Percentiles rank a stretch among this genome's conserved stretches.
These are phyloP conservation scores for Cossypha heuglini DNA, from an alignment of 2,797 vertebrate species.

Conservation along the genomic window DNA sequence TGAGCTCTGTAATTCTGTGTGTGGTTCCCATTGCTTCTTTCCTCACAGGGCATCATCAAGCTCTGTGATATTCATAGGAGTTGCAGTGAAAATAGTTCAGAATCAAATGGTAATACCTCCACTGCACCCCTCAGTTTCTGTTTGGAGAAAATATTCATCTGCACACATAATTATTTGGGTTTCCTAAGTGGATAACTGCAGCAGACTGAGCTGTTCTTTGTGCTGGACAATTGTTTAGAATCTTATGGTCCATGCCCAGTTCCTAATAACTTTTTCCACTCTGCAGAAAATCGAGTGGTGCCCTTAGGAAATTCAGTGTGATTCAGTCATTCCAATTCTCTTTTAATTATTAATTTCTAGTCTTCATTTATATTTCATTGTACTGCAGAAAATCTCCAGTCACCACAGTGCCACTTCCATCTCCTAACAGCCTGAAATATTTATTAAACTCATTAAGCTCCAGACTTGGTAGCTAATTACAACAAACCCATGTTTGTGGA, in stretches of 20 bases:
- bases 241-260: slow-evolving; percentile 5
- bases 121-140: not conserved
- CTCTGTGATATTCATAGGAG: not conserved
- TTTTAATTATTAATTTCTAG: slow-evolving; percentile 42
- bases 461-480: slow-evolving; percentile 61
- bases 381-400: not conserved
- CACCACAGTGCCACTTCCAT: not conserved
- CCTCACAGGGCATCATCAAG: not conserved
- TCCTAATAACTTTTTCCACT: slow-evolving; percentile 32
- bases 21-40: not conserved
- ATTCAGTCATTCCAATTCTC: not conserved
- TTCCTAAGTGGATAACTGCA: not conserved
- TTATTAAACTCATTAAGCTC: slow-evolving; percentile 61
- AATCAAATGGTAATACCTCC: not conserved
- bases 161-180: not conserved
- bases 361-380: slow-evolving; percentile 14
- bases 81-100: not conserved
- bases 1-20: not conserved
- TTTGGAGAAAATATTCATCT: not conserved
- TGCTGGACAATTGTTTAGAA: not conserved
- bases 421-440: slow-evolving; percentile 40
- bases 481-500: slow-evolving; percentile 47
- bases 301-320: not conserved
- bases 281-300: not conserved
- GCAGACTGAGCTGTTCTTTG: not conserved